Percentiles rank a stretch among this genome's conserved stretches.
These are phyloP conservation scores for Centropristis striata DNA, from an alignment of 2,113 vertebrate genomes.

Conservation along the genomic window DNA sequence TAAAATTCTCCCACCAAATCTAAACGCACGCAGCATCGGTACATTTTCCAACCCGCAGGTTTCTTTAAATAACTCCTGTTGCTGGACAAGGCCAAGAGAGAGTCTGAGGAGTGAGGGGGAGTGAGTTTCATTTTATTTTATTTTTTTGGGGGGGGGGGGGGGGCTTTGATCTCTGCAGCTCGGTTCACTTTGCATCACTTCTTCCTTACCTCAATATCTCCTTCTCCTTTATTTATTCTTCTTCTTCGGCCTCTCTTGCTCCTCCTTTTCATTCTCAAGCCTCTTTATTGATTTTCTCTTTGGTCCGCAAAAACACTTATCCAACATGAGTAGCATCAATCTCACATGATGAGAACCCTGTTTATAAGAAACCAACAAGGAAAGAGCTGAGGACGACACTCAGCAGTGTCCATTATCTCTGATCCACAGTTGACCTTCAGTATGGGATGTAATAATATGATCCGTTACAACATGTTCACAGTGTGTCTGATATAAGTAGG, in stretches of 20 bases:
- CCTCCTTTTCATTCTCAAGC: conserved; percentile 3
- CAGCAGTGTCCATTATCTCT: conserved; percentile 6
- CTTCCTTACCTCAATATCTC: conserved; percentile 30
- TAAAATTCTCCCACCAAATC: conserved; percentile 53
- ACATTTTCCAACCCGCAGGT: conserved; percentile 63
- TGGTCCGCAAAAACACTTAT: conserved; percentile 22
- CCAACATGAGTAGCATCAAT: conserved; percentile 22
- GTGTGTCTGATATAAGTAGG: conserved; percentile 11
- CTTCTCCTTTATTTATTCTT: neutral
- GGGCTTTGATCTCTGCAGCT: conserved; percentile 73
- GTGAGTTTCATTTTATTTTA: conserved; percentile 19
- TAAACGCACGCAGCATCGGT: conserved; percentile 32
- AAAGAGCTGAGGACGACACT: conserved; percentile 13
- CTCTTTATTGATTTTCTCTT: conserved; percentile 12
- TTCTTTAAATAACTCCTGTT: conserved; percentile 85
- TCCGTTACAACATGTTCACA: neutral
- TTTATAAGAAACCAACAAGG: conserved; percentile 27
- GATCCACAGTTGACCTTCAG: conserved; percentile 8
- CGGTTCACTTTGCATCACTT: conserved; percentile 66
- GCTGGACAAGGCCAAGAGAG: conserved; percentile 72
- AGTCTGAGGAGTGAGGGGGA: conserved; percentile 52
- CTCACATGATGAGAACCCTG: conserved; percentile 1
- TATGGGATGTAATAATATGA: conserved; percentile 3
- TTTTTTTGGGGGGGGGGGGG: conserved; percentile 4
- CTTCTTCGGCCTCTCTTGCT: neutral